Conservation (phyloP, 2,113 vertebrate species). For the Micronycteris hirsuta region DNA sequence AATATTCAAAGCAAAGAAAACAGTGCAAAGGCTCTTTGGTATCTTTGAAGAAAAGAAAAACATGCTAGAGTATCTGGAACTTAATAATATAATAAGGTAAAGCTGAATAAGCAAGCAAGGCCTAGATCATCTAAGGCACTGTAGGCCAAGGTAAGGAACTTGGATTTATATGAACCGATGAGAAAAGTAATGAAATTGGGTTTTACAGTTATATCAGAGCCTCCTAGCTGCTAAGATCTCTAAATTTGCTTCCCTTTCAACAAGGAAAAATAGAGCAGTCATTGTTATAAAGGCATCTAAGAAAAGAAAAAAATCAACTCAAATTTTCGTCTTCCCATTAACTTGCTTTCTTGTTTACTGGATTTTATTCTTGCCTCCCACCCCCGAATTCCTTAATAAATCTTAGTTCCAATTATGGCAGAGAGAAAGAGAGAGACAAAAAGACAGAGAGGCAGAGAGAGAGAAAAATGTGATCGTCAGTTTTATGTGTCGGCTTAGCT, state of each 20-base stretch:
- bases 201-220: neutral
- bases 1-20: neutral
- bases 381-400: neutral
- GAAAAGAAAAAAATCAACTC: neutral
- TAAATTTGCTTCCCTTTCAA: neutral
- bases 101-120: neutral
- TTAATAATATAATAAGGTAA: neutral
- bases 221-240: neutral
- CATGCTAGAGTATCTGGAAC: neutral
- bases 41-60: neutral
- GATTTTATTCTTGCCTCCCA: neutral
- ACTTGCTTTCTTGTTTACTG: neutral
- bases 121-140: neutral
- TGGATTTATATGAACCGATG: neutral
- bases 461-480: neutral
- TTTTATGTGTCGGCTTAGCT: neutral
- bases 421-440: neutral
- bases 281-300: neutral
- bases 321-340: slow-evolving; percentile 1
- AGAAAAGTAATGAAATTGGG: neutral
- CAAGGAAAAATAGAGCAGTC: neutral
- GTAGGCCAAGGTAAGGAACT: neutral
- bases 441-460: neutral
- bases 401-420: neutral
- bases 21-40: neutral